Percentiles rank a stretch among this genome's conserved stretches.
Evolutionary conservation across 2,797 vertebrate genomes (phyloP).

Genomic region (Sebastes cheni): DNA sequence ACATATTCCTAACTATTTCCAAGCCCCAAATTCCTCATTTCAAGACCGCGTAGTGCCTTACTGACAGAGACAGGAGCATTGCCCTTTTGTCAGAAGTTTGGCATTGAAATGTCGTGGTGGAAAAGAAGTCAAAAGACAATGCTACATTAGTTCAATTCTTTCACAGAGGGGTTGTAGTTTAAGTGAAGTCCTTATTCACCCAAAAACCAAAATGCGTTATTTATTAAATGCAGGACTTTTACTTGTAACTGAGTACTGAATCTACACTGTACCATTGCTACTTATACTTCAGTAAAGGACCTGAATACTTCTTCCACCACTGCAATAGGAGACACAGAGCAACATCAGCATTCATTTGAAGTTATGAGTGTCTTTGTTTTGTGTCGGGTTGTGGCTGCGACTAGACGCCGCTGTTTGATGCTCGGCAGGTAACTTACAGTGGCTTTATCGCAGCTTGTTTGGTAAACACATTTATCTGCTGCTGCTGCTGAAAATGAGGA

Average conservation of each 20-base stretch:
- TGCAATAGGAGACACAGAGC: too few species aligned
- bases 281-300: neutral
- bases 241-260: too few species aligned
- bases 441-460: neutral
- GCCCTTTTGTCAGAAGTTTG: neutral
- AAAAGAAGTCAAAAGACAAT: neutral
- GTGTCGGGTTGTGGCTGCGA: neutral
- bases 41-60: neutral
- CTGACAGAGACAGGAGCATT: neutral
- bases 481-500: neutral
- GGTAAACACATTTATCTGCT: neutral
- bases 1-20: slow-evolving; percentile 2
- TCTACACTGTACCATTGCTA: neutral
- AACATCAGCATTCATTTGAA: neutral
- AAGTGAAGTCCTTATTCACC: neutral
- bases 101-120: neutral
- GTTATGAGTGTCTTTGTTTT: neutral
- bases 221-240: too few species aligned
- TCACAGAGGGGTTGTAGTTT: neutral
- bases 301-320: too few species aligned
- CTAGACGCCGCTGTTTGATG: neutral
- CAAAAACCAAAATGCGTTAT: neutral
- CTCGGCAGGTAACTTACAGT: neutral
- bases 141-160: neutral
- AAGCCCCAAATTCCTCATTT: neutral